phyloP scores from a whole-genome alignment of 2,888 invertebrate species.

The Xylota sylvarum region DNA sequence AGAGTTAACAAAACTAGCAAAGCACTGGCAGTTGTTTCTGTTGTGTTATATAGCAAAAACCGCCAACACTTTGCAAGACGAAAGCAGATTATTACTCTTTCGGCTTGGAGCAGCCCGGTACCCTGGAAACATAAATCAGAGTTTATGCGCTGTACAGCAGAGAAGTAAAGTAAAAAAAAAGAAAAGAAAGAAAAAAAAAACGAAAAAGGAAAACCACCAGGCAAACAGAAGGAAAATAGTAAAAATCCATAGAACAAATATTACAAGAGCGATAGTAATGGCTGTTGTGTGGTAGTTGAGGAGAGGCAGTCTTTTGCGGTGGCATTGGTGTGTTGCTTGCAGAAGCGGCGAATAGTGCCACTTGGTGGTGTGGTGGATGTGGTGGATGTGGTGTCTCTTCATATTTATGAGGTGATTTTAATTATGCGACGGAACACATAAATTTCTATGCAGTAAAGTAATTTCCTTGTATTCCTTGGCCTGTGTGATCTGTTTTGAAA shows the following conservation, averaged over 20 bases:
- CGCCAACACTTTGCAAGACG: slow-evolving; percentile 12
- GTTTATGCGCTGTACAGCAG: slow-evolving; percentile 27
- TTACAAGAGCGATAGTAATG: slow-evolving; percentile 56
- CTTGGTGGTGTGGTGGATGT: slow-evolving; percentile 26
- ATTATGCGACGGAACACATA: slow-evolving; percentile 76
- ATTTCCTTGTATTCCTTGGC: slow-evolving; percentile 67
- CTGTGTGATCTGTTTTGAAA: slow-evolving; percentile 62
- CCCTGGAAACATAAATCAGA: slow-evolving; percentile 66
- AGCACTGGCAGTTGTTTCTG: slow-evolving; percentile 9
- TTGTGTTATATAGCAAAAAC: neutral
- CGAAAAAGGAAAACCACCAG: slow-evolving; percentile 15
- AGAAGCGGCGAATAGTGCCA: slow-evolving; percentile 29
- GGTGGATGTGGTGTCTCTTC: slow-evolving; percentile 67
- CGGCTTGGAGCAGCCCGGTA: neutral
- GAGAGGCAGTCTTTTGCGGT: slow-evolving; percentile 27
- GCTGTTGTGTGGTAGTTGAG: slow-evolving; percentile 17
- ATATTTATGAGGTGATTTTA: slow-evolving; percentile 77
- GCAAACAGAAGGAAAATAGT: slow-evolving; percentile 47
- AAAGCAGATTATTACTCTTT: slow-evolving; percentile 45
- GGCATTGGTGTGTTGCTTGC: slow-evolving; percentile 17
- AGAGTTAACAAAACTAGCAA: slow-evolving; percentile 21
- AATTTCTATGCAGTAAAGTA: slow-evolving; percentile 71
- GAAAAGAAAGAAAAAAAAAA: slow-evolving; percentile 28
- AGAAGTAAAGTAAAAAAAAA: no score
- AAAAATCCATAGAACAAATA: slow-evolving; percentile 70